Base-by-base conservation (phyloP, 2,888 invertebrate species). In the Agrotis ipsilon region DNA sequence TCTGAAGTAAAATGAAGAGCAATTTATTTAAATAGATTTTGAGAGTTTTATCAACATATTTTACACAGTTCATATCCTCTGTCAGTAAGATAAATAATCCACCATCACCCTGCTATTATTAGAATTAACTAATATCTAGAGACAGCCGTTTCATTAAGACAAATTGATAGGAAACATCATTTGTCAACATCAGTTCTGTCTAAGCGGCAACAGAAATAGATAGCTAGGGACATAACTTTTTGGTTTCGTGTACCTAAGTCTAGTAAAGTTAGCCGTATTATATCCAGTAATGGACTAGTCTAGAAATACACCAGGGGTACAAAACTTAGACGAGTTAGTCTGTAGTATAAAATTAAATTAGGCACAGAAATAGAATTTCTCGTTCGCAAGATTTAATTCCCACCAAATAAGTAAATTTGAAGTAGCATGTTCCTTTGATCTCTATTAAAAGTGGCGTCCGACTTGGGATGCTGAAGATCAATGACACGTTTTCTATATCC, bases 391-490 rank as follows among this genome's bases (percentile, higher is more conserved):
- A 65, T 73, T 78, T 68, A 63, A 66, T 68, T 78, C 46, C 46
- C 16, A 58, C 58, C 62, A 73, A 78, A 78, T 66, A 78, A 78
- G 74, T 55, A 48, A 72, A 68, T 46, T 46, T 48, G 18, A 24
- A 49, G 58, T 51, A 18, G 54, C 57, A 27, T 39, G 60, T 68
- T 72, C 68, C 43, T 78, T 78, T 78, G 78, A 78, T 78, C 78
- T 78, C 24, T 27, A 49, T 59, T 76, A 76, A 51, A 51, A 76
- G 52, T 58, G 64, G 62, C 52, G 58, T 48, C 58, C n/a, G 55
- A 65, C 68, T 68, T 73, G 58, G 54, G 51, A 63, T 60, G 39
- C 55, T 73, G 74, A 78, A 78, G 78, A 78, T 65, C 78, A 78
- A 78, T 51, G 77, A 78, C 78, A 78, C 64, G 27, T 24, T 49